Evolutionary conservation across 1,140 invertebrate species (phyloP).

Genomic region (Wiebesia pumilae): DNA sequence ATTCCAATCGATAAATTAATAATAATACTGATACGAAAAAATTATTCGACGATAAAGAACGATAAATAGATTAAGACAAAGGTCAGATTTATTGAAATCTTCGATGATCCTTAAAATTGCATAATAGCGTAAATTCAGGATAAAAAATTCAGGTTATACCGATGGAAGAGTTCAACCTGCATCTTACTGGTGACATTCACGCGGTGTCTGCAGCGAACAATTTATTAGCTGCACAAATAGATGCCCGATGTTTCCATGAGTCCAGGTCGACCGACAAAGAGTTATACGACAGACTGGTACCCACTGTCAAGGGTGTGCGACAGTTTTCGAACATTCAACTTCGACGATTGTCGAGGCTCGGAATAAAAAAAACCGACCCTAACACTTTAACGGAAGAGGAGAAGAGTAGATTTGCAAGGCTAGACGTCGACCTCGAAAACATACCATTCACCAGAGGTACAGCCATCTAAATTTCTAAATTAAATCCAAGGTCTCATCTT

Average conservation of each 20-base stretch:
- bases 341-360: conserved; percentile 85
- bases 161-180: conserved; percentile 99
- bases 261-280: conserved; percentile 89
- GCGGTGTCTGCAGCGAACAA: conserved; percentile 99
- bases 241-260: conserved; percentile 98
- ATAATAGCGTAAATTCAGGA: neutral
- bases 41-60: neutral
- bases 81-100: neutral
- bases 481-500: neutral
- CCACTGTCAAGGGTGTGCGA: conserved; percentile 82
- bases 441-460: conserved; percentile 95
- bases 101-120: neutral
- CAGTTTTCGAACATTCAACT: conserved; percentile 91
- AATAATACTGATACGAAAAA: neutral
- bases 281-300: conserved; percentile 92
- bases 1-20: neutral
- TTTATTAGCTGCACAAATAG: conserved; percentile 94
- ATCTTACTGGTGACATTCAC: conserved; percentile 99
- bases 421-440: conserved; percentile 93
- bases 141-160: conserved; percentile 88
- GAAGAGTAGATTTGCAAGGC: conserved; percentile 85
- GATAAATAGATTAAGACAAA: neutral
- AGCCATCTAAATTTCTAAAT: neutral
- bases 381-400: conserved; percentile 87
- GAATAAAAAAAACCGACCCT: conserved; percentile 93